Base-by-base conservation (phyloP, 2,888 invertebrate genomes). In the Trissonchulus sp. region DNA sequence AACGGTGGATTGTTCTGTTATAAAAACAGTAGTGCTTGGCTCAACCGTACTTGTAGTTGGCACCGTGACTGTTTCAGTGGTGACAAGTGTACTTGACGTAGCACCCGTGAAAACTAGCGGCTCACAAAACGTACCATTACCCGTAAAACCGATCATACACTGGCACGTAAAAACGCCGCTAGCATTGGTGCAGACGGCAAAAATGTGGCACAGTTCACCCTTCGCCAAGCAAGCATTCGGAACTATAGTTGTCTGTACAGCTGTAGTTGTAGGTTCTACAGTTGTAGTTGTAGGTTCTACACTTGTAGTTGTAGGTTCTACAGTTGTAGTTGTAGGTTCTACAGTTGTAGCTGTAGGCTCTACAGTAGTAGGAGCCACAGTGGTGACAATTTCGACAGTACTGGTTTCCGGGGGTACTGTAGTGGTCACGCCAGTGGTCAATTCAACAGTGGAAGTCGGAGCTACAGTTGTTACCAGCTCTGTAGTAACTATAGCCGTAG, bases 51-150 rank as follows among this genome's bases (percentile, higher is more conserved):
- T 48, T 48, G 48, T 48, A 48, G 48, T 48, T 48, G 48, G 48
- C 23, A 48, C 48, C 23, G 48, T 48, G 8, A 23, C 23, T 48
- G 48, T 15, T 48, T 23, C 23, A 48, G 23, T 48, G 8, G 48
- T 48, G n/a, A n/a, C n/a, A n/a, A n/a, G n/a, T n/a, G n/a, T n/a
- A n/a, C n/a, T n/a, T n/a, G n/a, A n/a, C n/a, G n/a, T n/a, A n/a
- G n/a, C n/a, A n/a, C n/a, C n/a, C 48, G 48, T 48, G 23, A 48
- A 48, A 15, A 48, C 23, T 15, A 48, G 8, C 23, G 48, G 48
- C 8, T 48, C 69, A 33, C 69, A 69, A 30, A 8, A 18, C 8
- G 69, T 69, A 8, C 69, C 69, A 35, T 69, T 69, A 15, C 69
- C 69, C 2, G 23, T 18, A 69, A 34, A 69, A 18, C 69, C 69